These are phyloP conservation scores for Planococcus citri DNA, from an alignment of 1,140 invertebrate species.

Conservation along the genomic window DNA sequence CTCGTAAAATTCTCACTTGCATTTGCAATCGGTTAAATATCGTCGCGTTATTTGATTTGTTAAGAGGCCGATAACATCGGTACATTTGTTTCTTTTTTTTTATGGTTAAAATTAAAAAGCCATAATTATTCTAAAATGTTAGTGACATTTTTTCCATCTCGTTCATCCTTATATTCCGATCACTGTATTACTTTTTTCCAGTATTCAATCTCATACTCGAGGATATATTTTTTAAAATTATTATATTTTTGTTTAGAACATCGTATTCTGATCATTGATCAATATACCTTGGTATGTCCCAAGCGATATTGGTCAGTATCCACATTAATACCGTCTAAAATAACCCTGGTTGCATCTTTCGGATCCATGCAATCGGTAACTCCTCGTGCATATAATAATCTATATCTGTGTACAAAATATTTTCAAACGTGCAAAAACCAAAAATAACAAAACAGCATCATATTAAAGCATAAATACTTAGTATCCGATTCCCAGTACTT, in stretches of 20 bases:
- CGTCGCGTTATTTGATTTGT: too few relatives aligned
- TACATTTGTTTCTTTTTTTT: too few relatives aligned
- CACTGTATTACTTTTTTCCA: too few relatives aligned
- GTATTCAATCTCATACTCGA: too few relatives aligned
- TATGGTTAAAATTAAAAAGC: too few relatives aligned
- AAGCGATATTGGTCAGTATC: constrained; percentile 86
- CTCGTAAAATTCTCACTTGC: not conserved
- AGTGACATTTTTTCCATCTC: too few relatives aligned
- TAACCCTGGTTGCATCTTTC: constrained; percentile 74
- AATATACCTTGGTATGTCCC: constrained; percentile 93
- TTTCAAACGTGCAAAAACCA: constrained; percentile 15
- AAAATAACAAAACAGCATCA: not conserved
- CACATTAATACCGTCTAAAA: constrained; percentile 70
- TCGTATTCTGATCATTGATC: too few relatives aligned
- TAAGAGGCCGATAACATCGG: too few relatives aligned
- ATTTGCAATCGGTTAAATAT: not conserved
- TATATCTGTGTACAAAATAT: constrained; percentile 58
- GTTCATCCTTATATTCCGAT: too few relatives aligned
- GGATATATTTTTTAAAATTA: too few relatives aligned
- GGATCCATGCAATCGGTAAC: constrained; percentile 58
- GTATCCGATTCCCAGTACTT: not conserved
- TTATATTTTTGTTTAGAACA: too few relatives aligned
- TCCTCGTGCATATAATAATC: constrained; percentile 75
- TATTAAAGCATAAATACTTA: not conserved
- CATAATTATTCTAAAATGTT: too few relatives aligned